Percentiles rank a stretch among this genome's conserved stretches.
Evolutionary conservation across 1,140 invertebrate genomes (phyloP).

Genomic region (Drosophila leontia): DNA sequence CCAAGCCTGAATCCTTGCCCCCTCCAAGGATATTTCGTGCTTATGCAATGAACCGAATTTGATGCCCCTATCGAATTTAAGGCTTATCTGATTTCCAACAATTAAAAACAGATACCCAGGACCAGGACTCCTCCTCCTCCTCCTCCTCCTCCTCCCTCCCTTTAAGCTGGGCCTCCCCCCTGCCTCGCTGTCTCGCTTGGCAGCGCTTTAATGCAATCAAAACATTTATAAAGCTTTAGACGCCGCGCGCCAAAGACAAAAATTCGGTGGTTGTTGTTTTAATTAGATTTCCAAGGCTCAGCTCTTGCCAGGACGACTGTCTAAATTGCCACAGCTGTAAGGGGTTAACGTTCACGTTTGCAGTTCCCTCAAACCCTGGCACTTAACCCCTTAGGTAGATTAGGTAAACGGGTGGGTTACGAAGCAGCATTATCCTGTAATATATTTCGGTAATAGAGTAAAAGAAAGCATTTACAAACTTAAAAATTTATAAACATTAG

Average conservation of each 20-base stretch:
- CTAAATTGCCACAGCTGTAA: slow-evolving; percentile 82
- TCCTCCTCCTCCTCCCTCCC: neutral
- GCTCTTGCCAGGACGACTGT: slow-evolving; percentile 61
- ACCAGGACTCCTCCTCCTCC: neutral
- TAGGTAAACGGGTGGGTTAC: neutral
- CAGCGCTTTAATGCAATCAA: slow-evolving; percentile 81
- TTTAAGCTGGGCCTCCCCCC: neutral
- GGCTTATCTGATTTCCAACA: slow-evolving; percentile 65
- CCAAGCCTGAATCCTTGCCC: neutral
- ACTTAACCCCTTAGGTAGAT: slow-evolving; percentile 3
- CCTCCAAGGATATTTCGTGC: slow-evolving; percentile 3
- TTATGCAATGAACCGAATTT: slow-evolving; percentile 40
- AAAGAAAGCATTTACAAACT: too few species aligned
- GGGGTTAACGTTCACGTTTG: slow-evolving; percentile 61
- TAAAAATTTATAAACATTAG: too few species aligned
- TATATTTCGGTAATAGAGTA: neutral
- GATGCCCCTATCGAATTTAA: slow-evolving; percentile 65
- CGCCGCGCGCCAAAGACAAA: slow-evolving; percentile 68
- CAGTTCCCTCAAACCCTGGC: slow-evolving; percentile 7
- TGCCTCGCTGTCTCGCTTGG: slow-evolving; percentile 64
- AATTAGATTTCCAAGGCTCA: slow-evolving; percentile 80
- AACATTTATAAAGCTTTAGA: slow-evolving; percentile 82
- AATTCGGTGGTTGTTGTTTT: slow-evolving; percentile 82
- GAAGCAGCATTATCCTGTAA: neutral
- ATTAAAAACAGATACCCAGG: slow-evolving; percentile 53